These are phyloP conservation scores for Sciaenops ocellatus DNA, from an alignment of 2,797 vertebrate genomes.

Conservation along the genomic window DNA sequence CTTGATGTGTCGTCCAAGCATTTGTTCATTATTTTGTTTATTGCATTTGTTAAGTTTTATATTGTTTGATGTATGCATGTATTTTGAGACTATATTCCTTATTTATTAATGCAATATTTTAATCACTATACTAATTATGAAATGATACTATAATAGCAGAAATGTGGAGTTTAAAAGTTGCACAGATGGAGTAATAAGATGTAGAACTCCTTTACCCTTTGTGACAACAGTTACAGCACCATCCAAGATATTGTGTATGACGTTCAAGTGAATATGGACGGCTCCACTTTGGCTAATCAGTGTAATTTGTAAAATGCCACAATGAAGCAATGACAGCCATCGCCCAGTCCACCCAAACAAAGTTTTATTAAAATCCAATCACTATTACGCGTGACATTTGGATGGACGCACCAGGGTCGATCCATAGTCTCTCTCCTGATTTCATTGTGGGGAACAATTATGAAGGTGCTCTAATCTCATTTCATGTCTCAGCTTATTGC, in stretches of 20 bases:
- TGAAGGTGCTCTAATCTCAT: constrained; percentile 50
- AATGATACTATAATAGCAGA: neutral
- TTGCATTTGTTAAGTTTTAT: neutral
- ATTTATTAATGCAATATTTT: neutral
- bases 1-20: neutral
- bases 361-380: constrained; percentile 65
- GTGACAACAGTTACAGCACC: neutral
- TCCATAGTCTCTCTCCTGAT: constrained; percentile 27
- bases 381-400: constrained; percentile 57
- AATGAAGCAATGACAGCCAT: constrained; percentile 39
- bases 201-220: neutral
- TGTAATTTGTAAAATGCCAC: constrained; percentile 57
- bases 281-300: constrained; percentile 26
- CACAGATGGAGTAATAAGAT: neutral
- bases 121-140: neutral
- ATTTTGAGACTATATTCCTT: neutral
- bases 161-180: neutral
- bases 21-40: neutral
- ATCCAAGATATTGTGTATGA: neutral
- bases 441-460: constrained; percentile 46
- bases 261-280: constrained; percentile 1
- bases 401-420: constrained; percentile 35
- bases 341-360: constrained; percentile 9
- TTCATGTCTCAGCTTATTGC: constrained; percentile 25
- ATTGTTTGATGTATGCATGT: neutral